Evolutionary conservation across 2,888 invertebrate species (phyloP).

Genomic region (Anorthoa munda): DNA sequence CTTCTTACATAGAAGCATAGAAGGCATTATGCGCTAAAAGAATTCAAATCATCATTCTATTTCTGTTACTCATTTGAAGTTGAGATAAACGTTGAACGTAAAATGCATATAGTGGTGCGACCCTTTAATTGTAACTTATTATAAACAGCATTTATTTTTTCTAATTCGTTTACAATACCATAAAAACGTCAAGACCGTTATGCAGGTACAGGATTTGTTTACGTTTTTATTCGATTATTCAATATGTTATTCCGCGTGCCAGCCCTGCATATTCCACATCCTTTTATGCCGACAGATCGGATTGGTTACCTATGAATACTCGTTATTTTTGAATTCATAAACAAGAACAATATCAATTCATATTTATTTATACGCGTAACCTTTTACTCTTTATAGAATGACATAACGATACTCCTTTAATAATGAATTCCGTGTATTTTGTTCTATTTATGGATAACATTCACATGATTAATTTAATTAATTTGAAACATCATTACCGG

Average conservation of each 20-base stretch:
- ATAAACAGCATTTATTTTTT: no score
- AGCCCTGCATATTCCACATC: conserved; percentile 72
- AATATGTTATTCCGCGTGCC: conserved; percentile 28
- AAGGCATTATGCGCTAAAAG: background rate
- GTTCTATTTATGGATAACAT: background rate
- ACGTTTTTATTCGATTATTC: background rate
- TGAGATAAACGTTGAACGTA: no score
- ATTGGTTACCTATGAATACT: conserved; percentile 66
- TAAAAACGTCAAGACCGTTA: no score
- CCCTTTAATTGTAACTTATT: no score
- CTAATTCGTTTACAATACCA: no score
- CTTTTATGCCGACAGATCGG: conserved; percentile 65
- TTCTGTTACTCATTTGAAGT: background rate
- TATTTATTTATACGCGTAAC: conserved; percentile 39
- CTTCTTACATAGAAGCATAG: background rate
- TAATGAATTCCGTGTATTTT: background rate
- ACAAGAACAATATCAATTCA: conserved; percentile 50
- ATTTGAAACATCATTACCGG: background rate
- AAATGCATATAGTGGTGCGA: no score
- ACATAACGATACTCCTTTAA: background rate
- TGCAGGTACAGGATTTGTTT: background rate
- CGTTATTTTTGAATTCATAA: conserved; percentile 62
- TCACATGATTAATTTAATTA: background rate
- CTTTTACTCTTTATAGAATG: conserved; percentile 5
- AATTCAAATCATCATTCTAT: background rate